Percentiles rank a stretch among this genome's conserved stretches.
Conservation (phyloP, 1,140 invertebrate genomes). For the Oreohelix idahoensis region DNA sequence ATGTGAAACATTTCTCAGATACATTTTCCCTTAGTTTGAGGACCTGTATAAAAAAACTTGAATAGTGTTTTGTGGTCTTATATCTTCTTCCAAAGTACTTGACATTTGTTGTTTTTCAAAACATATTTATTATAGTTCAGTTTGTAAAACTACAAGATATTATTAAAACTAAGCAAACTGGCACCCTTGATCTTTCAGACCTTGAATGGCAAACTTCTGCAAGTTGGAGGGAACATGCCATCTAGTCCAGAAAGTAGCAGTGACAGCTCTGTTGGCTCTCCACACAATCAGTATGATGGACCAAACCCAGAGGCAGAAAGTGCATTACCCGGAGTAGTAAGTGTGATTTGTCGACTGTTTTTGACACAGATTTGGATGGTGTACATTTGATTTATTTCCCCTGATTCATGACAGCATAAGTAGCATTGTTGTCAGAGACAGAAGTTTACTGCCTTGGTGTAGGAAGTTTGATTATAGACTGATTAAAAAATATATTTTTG, state of each 20-base stretch:
- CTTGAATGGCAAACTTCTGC: constrained; percentile 88
- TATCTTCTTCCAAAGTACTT: too few relatives aligned
- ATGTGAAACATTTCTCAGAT: too few relatives aligned
- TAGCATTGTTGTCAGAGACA: too few relatives aligned
- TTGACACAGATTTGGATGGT: too few relatives aligned
- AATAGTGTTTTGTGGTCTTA: too few relatives aligned
- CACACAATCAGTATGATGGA: constrained; percentile 77
- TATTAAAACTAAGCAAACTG: not conserved
- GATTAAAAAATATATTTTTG: too few relatives aligned
- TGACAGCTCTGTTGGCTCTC: constrained; percentile 85
- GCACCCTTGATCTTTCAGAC: constrained; percentile 74
- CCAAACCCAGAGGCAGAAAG: constrained; percentile 89
- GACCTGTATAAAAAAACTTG: too few relatives aligned
- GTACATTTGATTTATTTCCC: too few relatives aligned
- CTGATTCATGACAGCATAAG: too few relatives aligned
- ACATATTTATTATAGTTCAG: not conserved
- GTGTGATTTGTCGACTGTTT: constrained; percentile 62
- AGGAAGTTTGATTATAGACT: too few relatives aligned
- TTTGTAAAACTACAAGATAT: not conserved
- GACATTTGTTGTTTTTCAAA: not conserved
- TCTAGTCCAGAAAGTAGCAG: constrained; percentile 90
- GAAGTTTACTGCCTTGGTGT: too few relatives aligned
- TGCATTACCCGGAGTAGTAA: constrained; percentile 90
- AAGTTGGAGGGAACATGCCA: constrained; percentile 85
- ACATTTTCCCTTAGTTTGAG: too few relatives aligned